Percentiles rank a stretch among this genome's conserved stretches.
Evolutionary conservation across 2,888 invertebrate species (phyloP).

Genomic region (Ephialtes manifestator): DNA sequence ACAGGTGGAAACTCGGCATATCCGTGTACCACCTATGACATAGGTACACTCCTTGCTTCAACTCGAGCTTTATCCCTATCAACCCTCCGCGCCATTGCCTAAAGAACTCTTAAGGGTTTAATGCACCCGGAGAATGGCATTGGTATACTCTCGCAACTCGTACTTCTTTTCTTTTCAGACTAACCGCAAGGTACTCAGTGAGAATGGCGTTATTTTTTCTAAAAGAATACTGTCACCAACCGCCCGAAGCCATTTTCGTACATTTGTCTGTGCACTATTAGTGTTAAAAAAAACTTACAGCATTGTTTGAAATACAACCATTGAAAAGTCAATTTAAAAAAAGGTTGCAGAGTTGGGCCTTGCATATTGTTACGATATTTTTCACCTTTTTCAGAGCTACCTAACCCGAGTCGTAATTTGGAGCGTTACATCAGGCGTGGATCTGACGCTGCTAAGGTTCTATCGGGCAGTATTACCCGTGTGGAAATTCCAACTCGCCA

Average conservation of each 20-base stretch:
- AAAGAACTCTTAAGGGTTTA: constrained; percentile 58
- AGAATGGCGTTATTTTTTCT: constrained; percentile 13
- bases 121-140: constrained; percentile 56
- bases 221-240: not conserved
- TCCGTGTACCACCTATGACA: constrained; percentile 16
- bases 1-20: constrained; percentile 12
- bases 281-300: no score
- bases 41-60: constrained; percentile 44
- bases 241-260: not conserved
- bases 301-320: no score
- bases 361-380: no score
- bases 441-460: no score
- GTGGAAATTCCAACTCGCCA: no score
- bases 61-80: constrained; percentile 39
- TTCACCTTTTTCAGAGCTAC: no score
- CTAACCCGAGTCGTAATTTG: no score
- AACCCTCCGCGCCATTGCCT: constrained; percentile 22
- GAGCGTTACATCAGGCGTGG: no score
- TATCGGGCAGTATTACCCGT: no score
- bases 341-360: no score
- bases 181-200: constrained; percentile 2
- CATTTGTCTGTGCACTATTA: not conserved
- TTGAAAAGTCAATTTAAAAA: no score
- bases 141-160: not conserved
- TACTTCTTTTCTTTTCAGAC: constrained; percentile 8